These are phyloP conservation scores for Tyrannus savana DNA, from an alignment of 2,113 vertebrate genomes.

Conservation along the genomic window DNA sequence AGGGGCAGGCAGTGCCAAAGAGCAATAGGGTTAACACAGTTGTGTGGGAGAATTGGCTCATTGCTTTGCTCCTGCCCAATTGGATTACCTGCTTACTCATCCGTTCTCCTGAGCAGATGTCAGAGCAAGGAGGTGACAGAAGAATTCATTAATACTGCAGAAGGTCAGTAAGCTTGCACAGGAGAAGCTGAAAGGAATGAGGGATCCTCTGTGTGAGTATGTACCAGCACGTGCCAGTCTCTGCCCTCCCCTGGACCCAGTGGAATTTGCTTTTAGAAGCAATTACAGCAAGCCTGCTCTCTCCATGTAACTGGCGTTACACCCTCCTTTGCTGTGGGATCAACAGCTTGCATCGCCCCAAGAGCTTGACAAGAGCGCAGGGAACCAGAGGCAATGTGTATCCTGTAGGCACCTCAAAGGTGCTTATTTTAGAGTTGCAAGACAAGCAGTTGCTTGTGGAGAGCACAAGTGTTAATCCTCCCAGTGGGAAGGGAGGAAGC, in stretches of 20 bases:
- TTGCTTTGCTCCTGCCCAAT: slow-evolving; percentile 59
- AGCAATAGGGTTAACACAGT: slow-evolving; percentile 21
- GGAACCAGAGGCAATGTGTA: slow-evolving; percentile 1
- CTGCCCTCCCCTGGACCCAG: background rate
- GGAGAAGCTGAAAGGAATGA: slow-evolving; percentile 10
- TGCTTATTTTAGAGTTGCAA: slow-evolving; percentile 48
- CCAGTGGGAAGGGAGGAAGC: background rate
- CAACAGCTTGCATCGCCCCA: slow-evolving; percentile 25
- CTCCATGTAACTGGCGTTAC: background rate
- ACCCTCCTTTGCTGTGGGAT: background rate
- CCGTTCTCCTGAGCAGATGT: slow-evolving; percentile 71
- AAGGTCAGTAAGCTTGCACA: slow-evolving; percentile 33
- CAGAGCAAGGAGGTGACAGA: slow-evolving; percentile 68
- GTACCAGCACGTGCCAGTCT: background rate
- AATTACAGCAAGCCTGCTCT: background rate
- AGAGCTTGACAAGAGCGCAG: background rate
- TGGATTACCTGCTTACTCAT: slow-evolving; percentile 75
- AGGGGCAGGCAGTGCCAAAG: background rate
- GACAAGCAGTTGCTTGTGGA: slow-evolving; percentile 61
- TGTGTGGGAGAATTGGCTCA: slow-evolving; percentile 33
- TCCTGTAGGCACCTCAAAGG: slow-evolving; percentile 12
- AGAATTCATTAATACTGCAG: slow-evolving; percentile 68
- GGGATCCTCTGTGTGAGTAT: background rate
- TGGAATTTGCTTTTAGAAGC: slow-evolving; percentile 23
- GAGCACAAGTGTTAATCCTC: slow-evolving; percentile 45